Percentiles rank a stretch among this genome's conserved stretches.
Conservation (phyloP, 2,888 invertebrate species). For the Drosophila villosipedis region DNA sequence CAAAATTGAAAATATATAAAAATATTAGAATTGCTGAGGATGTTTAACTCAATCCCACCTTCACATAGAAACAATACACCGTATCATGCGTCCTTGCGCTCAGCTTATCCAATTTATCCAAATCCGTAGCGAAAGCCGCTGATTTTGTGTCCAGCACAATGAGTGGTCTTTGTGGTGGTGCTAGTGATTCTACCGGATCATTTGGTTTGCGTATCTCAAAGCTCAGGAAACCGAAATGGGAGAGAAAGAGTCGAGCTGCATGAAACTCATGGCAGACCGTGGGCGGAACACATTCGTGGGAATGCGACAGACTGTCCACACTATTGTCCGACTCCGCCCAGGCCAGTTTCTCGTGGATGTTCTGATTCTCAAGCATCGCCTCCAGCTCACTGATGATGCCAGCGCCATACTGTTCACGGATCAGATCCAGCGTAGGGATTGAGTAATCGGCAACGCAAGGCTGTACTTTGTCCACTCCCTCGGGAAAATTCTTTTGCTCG, state of each 20-base stretch:
- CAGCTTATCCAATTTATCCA: constrained; percentile 93
- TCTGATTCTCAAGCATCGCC: constrained; percentile 90
- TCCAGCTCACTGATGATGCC: constrained; percentile 88
- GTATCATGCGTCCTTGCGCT: constrained; percentile 95
- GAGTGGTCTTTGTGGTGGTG: constrained; percentile 79
- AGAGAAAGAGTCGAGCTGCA: constrained; percentile 96
- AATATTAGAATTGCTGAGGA: not conserved
- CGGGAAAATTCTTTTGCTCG: constrained; percentile 92
- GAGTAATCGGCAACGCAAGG: constrained; percentile 95
- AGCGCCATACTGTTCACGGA: constrained; percentile 87
- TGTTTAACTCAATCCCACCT: constrained; percentile 78
- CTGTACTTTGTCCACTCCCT: constrained; percentile 91
- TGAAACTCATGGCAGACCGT: constrained; percentile 96
- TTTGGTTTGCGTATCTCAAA: constrained; percentile 86
- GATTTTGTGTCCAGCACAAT: constrained; percentile 84
- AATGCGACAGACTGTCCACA: constrained; percentile 85
- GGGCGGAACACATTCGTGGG: constrained; percentile 92
- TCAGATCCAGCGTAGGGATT: constrained; percentile 94
- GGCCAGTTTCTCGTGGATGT: constrained; percentile 87
- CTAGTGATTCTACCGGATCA: constrained; percentile 77
- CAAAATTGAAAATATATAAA: not conserved
- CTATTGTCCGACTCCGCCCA: constrained; percentile 86
- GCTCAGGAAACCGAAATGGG: constrained; percentile 96
- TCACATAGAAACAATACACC: constrained; percentile 97
- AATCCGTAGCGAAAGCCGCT: constrained; percentile 91